Percentiles rank a stretch among this genome's conserved stretches.
phyloP scores from a whole-genome alignment of 2,113 vertebrate genomes.

The Hiodon alosoides region DNA sequence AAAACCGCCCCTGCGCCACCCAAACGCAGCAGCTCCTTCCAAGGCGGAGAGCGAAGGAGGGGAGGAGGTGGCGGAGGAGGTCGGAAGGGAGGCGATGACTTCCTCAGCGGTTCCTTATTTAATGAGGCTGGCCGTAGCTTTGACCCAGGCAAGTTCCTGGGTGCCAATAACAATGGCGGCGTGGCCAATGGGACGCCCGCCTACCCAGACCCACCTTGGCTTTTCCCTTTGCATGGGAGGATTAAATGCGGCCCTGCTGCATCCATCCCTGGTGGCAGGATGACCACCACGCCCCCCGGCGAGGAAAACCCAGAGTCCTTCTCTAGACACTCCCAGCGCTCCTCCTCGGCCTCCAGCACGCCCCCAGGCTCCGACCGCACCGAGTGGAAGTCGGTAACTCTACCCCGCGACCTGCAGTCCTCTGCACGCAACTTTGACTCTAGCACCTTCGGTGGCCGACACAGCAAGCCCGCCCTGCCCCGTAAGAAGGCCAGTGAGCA shows the following conservation, averaged over 20 bases:
- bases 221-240: conserved; percentile 65
- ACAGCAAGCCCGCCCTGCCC: conserved; percentile 81
- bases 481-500: conserved; percentile 76
- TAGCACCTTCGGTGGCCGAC: conserved; percentile 71
- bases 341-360: conserved; percentile 77
- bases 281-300: conserved; percentile 53
- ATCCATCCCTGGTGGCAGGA: conserved; percentile 48
- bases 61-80: conserved; percentile 50
- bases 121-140: conserved; percentile 31
- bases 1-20: conserved; percentile 86
- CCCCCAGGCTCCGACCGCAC: conserved; percentile 67
- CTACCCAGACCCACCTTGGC: conserved; percentile 57
- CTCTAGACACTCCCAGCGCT: conserved; percentile 82
- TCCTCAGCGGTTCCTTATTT: conserved; percentile 60
- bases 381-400: conserved; percentile 83
- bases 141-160: conserved; percentile 64
- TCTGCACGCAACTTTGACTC: conserved; percentile 72
- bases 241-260: conserved; percentile 73
- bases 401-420: conserved; percentile 82
- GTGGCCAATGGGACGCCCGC: conserved; percentile 75
- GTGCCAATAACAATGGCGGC: conserved; percentile 58
- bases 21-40: conserved; percentile 91
- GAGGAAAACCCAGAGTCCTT: conserved; percentile 76
- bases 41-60: conserved; percentile 73
- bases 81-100: conserved; percentile 60